Conservation (phyloP, 2,797 vertebrate genomes). For the Schizopygopsis pylzovi region DNA sequence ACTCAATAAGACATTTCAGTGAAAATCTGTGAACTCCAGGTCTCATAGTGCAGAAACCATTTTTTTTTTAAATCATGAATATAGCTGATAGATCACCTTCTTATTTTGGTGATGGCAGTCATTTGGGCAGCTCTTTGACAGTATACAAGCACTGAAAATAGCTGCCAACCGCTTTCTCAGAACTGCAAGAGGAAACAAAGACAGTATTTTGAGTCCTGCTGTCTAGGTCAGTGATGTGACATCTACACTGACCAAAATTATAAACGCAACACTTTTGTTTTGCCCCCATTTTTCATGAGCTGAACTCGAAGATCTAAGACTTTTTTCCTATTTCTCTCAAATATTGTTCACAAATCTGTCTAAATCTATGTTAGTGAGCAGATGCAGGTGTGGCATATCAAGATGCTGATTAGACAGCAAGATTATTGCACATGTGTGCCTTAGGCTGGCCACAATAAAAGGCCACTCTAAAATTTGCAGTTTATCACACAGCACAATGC, state of each 20-base stretch:
- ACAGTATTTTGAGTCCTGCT: background rate
- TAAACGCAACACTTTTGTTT: too few species aligned
- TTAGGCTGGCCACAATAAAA: too few species aligned
- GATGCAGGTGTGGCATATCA: too few species aligned
- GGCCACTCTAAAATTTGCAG: too few species aligned
- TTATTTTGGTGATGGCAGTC: constrained; percentile 84
- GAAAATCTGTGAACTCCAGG: background rate
- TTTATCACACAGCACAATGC: too few species aligned
- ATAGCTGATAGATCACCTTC: constrained; percentile 72
- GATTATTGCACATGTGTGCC: too few species aligned
- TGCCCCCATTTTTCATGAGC: too few species aligned
- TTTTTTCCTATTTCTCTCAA: too few species aligned
- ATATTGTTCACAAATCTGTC: too few species aligned
- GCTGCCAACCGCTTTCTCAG: constrained; percentile 84
- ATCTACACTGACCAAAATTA: background rate
- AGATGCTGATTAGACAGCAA: too few species aligned
- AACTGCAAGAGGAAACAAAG: constrained; percentile 71
- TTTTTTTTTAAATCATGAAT: background rate
- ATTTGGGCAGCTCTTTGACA: constrained; percentile 81
- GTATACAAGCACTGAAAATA: constrained; percentile 87
- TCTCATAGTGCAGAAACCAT: background rate
- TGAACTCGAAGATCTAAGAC: too few species aligned
- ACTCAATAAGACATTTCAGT: background rate
- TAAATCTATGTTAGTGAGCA: too few species aligned
- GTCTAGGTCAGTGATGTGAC: background rate